A percentile compares a stretch with the other conserved stretches of the same genome.
phyloP scores from a whole-genome alignment of 2,888 invertebrate genomes.

The Epiblema foenella region DNA sequence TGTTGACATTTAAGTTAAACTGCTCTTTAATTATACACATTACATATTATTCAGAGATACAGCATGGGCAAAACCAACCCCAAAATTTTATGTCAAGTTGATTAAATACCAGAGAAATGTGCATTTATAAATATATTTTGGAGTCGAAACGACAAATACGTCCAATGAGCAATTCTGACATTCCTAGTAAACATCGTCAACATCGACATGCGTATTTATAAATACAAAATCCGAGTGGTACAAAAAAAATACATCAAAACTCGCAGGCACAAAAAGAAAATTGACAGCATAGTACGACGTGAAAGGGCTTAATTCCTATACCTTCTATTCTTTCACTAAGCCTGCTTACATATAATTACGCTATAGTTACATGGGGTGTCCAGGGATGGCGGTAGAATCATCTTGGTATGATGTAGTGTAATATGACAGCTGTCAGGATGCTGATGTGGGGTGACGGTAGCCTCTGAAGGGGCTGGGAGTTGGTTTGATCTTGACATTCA shows the following conservation, averaged over 20 bases:
- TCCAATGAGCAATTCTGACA: background rate
- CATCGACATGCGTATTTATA: constrained; percentile 18
- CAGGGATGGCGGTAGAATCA: constrained; percentile 64
- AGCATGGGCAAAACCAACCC: background rate
- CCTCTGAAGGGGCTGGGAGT: constrained; percentile 61
- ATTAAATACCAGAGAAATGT: background rate
- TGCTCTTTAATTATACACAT: background rate
- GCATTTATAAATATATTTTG: background rate
- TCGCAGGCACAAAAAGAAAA: constrained; percentile 38
- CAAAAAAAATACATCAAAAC: constrained; percentile 42
- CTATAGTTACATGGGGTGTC: constrained; percentile 65
- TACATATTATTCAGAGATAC: too few species aligned
- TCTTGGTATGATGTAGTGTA: constrained; percentile 73
- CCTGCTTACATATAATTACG: constrained; percentile 47
- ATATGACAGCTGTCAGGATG: constrained; percentile 57
- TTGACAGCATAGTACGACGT: constrained; percentile 41
- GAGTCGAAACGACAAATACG: background rate
- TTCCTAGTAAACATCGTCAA: constrained; percentile 19
- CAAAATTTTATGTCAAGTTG: background rate
- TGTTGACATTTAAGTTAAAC: background rate
- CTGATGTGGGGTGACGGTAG: constrained; percentile 60
- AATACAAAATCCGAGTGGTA: constrained; percentile 33
- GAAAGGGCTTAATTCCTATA: constrained; percentile 37
- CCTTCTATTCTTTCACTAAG: constrained; percentile 39
- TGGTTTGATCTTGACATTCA: constrained; percentile 85